Evolutionary conservation across 2,888 invertebrate genomes (phyloP), one percentile per base, ranked within the genome.

Genomic region (Drosophila birchii): DNA sequence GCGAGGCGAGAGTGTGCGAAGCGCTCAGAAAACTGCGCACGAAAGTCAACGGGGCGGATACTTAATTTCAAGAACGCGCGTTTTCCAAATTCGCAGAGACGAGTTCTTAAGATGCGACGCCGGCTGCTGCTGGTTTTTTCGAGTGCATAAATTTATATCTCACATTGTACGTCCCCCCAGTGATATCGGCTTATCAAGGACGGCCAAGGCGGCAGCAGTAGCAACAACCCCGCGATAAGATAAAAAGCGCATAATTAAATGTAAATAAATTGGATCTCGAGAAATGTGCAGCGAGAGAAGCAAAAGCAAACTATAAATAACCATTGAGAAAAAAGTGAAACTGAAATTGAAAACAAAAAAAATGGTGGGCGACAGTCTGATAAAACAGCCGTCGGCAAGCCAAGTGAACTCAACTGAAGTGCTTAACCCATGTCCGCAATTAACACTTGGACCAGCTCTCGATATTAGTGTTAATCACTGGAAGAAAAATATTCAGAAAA

Each of bases 1-100:
- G 86, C 63, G 88, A 76, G 80, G 79, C 81, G 79, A 82, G 73
- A 55, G 63, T 59, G 77, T 66, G 58, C 76, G 77, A 70, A 77
- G 47, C 69, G 74, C 62, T 32, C 54, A 62, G 56, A 56, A 58
- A 69, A 70, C 47, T 45, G 75, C 75, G 75, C 69, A 66, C 62
- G 59, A 45, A 67, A 62, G 53, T 56, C 45, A 58, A 36, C 53
- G 58, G 58, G 8, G 26, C 36, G 51, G 44, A n/a, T 29, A 38
- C 36, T 20, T 32, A 12, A 20, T 16, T 16, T 53, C 43, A 16
- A 54, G 57, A 49, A 55, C 59, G 75, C 74, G 78, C 56, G 56
- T 60, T 61, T 69, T 73, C 58, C 12, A 74, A 72, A 57, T 54
- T 69, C 61, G 5, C 60, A 44, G 18, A 54, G 63, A 20, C 34